Percentiles rank a stretch among this genome's conserved stretches.
These are phyloP conservation scores for Prinia subflava DNA, from an alignment of 2,113 vertebrate genomes.

Conservation along the genomic window DNA sequence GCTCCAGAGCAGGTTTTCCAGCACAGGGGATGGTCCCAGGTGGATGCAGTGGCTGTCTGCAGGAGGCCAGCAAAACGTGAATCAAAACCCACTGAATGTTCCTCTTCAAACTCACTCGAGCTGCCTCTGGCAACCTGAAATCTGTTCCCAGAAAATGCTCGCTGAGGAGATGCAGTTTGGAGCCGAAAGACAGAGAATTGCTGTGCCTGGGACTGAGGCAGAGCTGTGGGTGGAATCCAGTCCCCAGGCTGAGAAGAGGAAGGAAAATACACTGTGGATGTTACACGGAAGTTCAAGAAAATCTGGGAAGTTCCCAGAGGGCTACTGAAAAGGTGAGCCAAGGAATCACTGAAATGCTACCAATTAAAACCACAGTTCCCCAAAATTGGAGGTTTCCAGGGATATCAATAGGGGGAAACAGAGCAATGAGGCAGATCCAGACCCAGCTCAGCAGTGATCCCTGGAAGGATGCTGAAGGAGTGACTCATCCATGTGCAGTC, in stretches of 20 bases:
- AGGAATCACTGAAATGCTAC: background rate
- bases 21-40: background rate
- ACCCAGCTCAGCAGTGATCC: background rate
- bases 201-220: background rate
- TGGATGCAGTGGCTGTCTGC: background rate
- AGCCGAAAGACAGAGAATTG: background rate
- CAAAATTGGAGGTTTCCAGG: background rate
- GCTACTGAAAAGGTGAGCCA: background rate
- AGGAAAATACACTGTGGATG: background rate
- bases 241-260: background rate
- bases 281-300: background rate
- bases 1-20: background rate
- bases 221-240: background rate
- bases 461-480: background rate
- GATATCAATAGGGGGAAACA: background rate
- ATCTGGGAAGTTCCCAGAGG: background rate
- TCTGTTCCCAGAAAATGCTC: background rate
- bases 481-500: background rate
- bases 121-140: background rate
- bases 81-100: background rate
- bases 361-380: background rate
- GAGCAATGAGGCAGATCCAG: background rate
- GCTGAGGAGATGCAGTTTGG: accelerated
- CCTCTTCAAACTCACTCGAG: background rate
- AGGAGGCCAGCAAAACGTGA: accelerated